Evolutionary conservation across 2,113 vertebrate genomes (phyloP).

Genomic region (Actinemys pallida): DNA sequence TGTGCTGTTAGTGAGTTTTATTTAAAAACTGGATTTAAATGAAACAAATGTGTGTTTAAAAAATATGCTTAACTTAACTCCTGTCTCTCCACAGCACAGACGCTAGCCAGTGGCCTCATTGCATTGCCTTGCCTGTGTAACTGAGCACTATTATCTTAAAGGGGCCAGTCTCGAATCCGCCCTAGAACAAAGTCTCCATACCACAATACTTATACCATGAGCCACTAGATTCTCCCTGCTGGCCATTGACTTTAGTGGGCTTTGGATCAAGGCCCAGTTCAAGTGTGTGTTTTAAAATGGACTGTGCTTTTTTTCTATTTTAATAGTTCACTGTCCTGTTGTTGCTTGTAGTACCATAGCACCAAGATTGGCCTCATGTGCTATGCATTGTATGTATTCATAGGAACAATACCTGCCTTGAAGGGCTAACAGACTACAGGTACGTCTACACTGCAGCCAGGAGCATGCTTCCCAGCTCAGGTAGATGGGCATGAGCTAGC

Average conservation of each 20-base stretch:
- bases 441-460: neutral
- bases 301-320: neutral
- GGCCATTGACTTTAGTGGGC: neutral
- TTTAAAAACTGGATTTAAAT: neutral
- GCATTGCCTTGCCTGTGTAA: rapidly evolving
- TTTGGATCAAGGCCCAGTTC: neutral
- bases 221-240: neutral
- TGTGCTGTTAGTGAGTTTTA: neutral
- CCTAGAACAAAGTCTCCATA: neutral
- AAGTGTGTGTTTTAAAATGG: neutral
- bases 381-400: neutral
- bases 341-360: neutral
- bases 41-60: neutral
- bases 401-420: too few species aligned
- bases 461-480: neutral
- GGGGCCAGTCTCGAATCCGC: neutral
- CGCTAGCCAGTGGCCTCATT: rapidly evolving
- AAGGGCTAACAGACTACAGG: neutral
- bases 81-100: rapidly evolving
- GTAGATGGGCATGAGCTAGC: neutral
- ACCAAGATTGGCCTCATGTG: neutral
- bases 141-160: rapidly evolving
- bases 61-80: neutral
- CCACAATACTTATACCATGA: neutral
- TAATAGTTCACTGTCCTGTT: neutral